Evolutionary conservation across 2,113 vertebrate species (phyloP).

Genomic region (Dipodomys ordii): DNA sequence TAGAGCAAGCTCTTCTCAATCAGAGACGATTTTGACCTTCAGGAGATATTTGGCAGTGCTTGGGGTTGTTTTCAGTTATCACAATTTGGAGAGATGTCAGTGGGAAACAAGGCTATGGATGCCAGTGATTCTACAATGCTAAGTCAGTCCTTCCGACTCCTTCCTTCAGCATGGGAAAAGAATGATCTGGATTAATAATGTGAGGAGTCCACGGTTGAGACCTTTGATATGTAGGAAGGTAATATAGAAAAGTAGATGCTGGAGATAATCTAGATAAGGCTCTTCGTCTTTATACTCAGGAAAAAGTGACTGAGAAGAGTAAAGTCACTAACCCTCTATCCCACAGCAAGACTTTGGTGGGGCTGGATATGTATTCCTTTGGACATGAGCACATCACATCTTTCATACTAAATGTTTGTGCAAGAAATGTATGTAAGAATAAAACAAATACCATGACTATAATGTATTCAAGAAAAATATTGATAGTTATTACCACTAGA

Average conservation of each 20-base stretch:
- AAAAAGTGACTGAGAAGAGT: background rate
- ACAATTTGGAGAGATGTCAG: background rate
- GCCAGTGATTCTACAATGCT: background rate
- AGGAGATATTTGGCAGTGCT: background rate
- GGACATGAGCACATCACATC: background rate
- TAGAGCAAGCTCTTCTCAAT: background rate
- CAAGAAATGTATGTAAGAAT: background rate
- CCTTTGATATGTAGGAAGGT: background rate
- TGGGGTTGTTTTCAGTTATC: background rate
- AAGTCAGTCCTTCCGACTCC: too few relatives aligned
- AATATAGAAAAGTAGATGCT: background rate
- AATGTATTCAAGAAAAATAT: background rate
- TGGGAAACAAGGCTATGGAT: background rate
- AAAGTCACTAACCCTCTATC: background rate
- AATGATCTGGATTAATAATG: background rate
- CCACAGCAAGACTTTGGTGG: background rate
- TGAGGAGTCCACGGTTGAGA: background rate
- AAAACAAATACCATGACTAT: background rate
- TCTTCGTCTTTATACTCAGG: background rate
- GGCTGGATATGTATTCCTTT: background rate
- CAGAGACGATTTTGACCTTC: background rate
- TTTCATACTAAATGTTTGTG: background rate
- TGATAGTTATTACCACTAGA: background rate
- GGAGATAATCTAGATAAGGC: background rate
- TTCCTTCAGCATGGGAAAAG: background rate